Evolutionary conservation across 2,888 invertebrate species (phyloP), one percentile per base, ranked within the genome.

Genomic region (Biston betularia): DNA sequence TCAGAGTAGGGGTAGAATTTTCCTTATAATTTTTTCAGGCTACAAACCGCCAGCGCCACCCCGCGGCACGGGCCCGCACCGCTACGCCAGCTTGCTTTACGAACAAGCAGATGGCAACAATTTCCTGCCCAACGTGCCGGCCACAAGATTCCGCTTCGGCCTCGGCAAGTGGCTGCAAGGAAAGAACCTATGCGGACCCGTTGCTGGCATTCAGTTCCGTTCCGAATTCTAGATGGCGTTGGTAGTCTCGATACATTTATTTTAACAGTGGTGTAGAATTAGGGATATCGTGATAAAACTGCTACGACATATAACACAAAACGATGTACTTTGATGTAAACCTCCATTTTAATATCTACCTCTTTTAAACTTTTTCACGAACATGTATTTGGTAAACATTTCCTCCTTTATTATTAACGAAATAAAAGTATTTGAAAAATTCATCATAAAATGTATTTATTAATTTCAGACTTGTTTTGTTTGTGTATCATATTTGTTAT

Each of bases 21-120:
- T 24, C 24, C 14, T 46, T 46, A 15, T 12, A 3, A n/a, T 24
- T 54, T 61, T 72, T 73, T n/a, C 72, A 94, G 94, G 85, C 12
- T 94, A 93, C 76, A 89, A 89, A 62, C 83, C 89, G 6, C 94
- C 94, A 81, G 75, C 88, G 83, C 94, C 94, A 80, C 89, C 94
- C 84, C 89, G 88, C 74, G 90, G 89, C 58, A 82, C 88, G 0
- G 93, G 94, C 55, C 77, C 82, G 33, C 94, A 94, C 70, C 92
- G 92, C 75, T 94, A 92, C 84, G 77, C 93, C 38, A 85, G 85
- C 73, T 68, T 94, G 34, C 80, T 94, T 1, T 94, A 88, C 73
- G 92, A 93, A 72, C 94, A 94, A 74, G 80, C 75, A 0, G 93
- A 93, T 53, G 93, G 93, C 38, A 92, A 91, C 79, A 92, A 89